Base-by-base conservation (phyloP, 2,888 invertebrate species). In the Agrotis clavis region DNA sequence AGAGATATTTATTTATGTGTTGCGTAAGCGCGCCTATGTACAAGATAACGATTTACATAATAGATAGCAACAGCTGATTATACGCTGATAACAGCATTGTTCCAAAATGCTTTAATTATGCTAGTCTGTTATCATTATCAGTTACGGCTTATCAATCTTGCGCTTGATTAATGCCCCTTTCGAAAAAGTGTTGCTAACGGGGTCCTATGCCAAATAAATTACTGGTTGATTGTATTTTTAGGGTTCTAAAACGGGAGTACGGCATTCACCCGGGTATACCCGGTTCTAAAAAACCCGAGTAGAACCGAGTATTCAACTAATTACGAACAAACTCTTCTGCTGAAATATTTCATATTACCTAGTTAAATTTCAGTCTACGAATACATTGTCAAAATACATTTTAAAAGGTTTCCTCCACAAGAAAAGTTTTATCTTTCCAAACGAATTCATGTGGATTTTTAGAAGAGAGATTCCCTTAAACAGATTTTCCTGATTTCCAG, bases 51-150 rank as follows among this genome's bases (percentile, higher is more conserved):
- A 9, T 62, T 80, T 73, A 77, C 71, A 77, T 71, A 82, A 83
- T 53, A 73, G 73, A 81, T 83, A 83, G 61, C 61, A 41, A 62
- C 67, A 77, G 79, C 85, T 83, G 82, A 75, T 75, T 56, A 69
- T 54, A 53, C 30, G 64, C 67, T 69, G 82, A 82, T 79, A 71
- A 78, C 1, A 18, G 16, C 3, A 18, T 76, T 53, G 67, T 75
- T 51, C 3, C 11, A 19, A 73, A 51, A 57, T 51, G 76, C 13
- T 51, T 21, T n/a, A 51, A 67, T 57, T 66, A 74, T 30, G n/a
- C 21, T 35, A 45, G 1, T 4, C 14, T 21, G 30, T 14, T 67
- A 67, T 66, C 50, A 50, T 30, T 62, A 71, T 74, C 53, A 54
- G 35, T 74, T 21, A 51, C 25, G 14, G 2, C 72, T 67, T 76